These are phyloP conservation scores for Salvelinus sp. DNA, from an alignment of 2,113 vertebrate species.

Conservation along the genomic window DNA sequence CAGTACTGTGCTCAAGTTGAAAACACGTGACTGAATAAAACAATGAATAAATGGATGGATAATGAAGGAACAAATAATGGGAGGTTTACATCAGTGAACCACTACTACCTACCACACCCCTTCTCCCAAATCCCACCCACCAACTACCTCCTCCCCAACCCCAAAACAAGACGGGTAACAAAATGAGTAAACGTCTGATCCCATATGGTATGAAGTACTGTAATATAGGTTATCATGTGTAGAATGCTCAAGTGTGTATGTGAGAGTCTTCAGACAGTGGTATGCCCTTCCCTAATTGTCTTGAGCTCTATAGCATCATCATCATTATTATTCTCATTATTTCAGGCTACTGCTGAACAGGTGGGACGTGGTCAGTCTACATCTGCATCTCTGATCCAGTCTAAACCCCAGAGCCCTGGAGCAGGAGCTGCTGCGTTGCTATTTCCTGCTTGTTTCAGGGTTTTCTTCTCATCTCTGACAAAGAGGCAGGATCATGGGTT, in stretches of 20 bases:
- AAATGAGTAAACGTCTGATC: slow-evolving; percentile 16
- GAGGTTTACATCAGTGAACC: not conserved
- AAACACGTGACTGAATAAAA: not conserved
- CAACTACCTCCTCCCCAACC: not conserved
- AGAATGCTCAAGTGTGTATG: not conserved
- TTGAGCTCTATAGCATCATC: not conserved
- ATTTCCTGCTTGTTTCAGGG: not conserved
- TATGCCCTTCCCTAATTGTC: not conserved
- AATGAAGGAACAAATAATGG: not conserved
- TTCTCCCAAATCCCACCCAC: not conserved
- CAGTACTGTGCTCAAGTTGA: not conserved
- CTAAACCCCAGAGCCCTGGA: not conserved
- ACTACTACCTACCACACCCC: not conserved
- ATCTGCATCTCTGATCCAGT: not conserved
- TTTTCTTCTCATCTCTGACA: slow-evolving; percentile 5
- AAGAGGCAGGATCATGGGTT: slow-evolving; percentile 4
- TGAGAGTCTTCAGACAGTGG: not conserved
- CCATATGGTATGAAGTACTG: slow-evolving; percentile 12
- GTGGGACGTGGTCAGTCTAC: not conserved
- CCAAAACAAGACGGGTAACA: slow-evolving; percentile 24
- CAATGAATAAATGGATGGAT: not conserved
- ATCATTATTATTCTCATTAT: not conserved
- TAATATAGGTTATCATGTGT: not conserved
- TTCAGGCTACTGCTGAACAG: not conserved
- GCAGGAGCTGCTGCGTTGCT: not conserved